Percentiles rank a stretch among this genome's conserved stretches.
These are phyloP conservation scores for Flexamia atlantica DNA, from an alignment of 2,888 invertebrate genomes.

Conservation along the genomic window DNA sequence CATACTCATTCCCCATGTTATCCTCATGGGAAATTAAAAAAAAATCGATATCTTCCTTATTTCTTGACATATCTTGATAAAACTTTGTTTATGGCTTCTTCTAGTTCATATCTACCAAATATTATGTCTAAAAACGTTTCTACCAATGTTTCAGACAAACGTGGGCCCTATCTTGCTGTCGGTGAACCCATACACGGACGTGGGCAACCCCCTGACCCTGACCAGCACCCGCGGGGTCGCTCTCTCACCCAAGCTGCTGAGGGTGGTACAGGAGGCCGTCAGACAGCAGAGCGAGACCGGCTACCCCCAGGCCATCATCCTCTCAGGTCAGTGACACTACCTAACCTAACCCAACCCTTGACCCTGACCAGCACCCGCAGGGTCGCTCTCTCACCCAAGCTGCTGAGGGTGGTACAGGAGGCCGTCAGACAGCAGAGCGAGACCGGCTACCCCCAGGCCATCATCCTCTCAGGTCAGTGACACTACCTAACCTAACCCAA, in stretches of 20 bases:
- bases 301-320: constrained; percentile 96
- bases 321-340: constrained; percentile 81
- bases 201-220: constrained; percentile 92
- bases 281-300: constrained; percentile 96
- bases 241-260: constrained; percentile 88
- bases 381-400: constrained; percentile 84
- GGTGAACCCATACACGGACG: constrained; percentile 92
- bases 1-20: too few relatives aligned
- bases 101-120: too few relatives aligned
- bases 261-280: constrained; percentile 94
- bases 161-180: constrained; percentile 95
- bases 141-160: constrained; percentile 84
- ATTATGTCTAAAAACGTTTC: too few relatives aligned
- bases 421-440: constrained; percentile 96
- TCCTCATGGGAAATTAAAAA: too few relatives aligned
- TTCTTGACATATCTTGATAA: too few relatives aligned
- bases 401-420: constrained; percentile 93
- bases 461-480: constrained; percentile 88
- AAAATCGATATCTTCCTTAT: too few relatives aligned
- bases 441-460: constrained; percentile 96
- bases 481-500: too few relatives aligned
- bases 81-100: too few relatives aligned
- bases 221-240: constrained; percentile 87
- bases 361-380: constrained; percentile 79
- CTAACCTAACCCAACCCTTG: too few relatives aligned